Conservation (phyloP, 2,113 vertebrate species). For the Uropsilus gracilis region DNA sequence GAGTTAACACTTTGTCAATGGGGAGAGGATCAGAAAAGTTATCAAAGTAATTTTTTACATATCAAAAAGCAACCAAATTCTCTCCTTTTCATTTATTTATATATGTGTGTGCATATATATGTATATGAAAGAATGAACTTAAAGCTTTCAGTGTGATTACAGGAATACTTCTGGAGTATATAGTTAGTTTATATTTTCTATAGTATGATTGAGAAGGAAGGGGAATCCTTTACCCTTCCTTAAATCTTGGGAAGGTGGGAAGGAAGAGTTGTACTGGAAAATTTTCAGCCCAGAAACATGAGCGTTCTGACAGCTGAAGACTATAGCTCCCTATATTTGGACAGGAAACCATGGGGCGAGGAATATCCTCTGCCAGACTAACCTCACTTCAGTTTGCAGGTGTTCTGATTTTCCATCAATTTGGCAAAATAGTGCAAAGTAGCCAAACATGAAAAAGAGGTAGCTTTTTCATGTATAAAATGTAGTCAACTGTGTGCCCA, state of each 20-base stretch:
- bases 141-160: not conserved
- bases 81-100: not conserved
- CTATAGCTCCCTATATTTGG: not conserved
- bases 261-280: not conserved
- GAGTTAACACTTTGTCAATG: slow-evolving; percentile 31
- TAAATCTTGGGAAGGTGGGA: not conserved
- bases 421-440: not conserved
- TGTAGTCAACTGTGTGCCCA: not conserved
- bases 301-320: not conserved
- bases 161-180: not conserved
- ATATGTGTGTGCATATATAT: too few relatives aligned
- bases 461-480: not conserved
- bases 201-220: not conserved
- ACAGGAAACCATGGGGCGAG: not conserved
- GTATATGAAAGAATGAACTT: not conserved
- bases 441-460: not conserved
- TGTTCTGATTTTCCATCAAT: not conserved
- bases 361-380: not conserved
- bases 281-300: not conserved
- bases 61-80: not conserved
- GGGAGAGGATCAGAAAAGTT: not conserved
- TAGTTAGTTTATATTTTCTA: slow-evolving; percentile 12
- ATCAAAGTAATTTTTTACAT: not conserved
- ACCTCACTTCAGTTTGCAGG: not conserved
- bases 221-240: not conserved